Conservation (phyloP, 1,140 invertebrate species). For the Bactericera cockerelli region DNA sequence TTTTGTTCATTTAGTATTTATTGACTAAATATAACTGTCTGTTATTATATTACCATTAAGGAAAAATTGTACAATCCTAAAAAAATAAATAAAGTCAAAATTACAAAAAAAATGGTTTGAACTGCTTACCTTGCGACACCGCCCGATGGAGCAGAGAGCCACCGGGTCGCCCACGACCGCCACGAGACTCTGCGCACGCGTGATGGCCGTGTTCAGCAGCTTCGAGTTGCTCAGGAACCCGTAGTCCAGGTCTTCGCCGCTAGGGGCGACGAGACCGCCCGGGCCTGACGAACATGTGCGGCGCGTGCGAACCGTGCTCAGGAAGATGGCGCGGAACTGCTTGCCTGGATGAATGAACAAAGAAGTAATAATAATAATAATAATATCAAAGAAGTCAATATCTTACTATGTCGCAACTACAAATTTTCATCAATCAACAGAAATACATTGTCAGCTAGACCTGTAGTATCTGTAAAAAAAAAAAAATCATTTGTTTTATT, state of each 20-base stretch:
- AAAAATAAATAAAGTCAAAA: too few relatives aligned
- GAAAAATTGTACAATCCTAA: too few relatives aligned
- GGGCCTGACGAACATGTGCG: constrained; percentile 39
- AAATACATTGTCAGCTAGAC: too few relatives aligned
- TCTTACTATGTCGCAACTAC: too few relatives aligned
- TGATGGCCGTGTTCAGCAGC: constrained; percentile 73
- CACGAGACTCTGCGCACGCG: constrained; percentile 70
- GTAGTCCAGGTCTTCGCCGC: constrained; percentile 41
- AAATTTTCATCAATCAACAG: too few relatives aligned
- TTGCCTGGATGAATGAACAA: constrained; percentile 52
- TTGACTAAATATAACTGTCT: too few relatives aligned
- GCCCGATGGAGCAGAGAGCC: constrained; percentile 64
- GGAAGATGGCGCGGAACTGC: constrained; percentile 70
- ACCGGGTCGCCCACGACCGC: constrained; percentile 78
- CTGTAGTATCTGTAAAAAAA: too few relatives aligned
- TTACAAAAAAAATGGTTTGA: too few relatives aligned
- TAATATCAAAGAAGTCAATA: background rate
- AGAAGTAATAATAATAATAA: constrained; percentile 12
- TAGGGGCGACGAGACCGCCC: constrained; percentile 27
- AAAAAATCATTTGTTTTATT: too few relatives aligned
- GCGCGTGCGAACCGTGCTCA: constrained; percentile 67
- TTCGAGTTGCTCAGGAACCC: constrained; percentile 75
- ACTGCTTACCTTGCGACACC: constrained; percentile 46
- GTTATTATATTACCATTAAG: too few relatives aligned
- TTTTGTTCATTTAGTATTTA: too few relatives aligned